phyloP scores from a whole-genome alignment of 2,113 vertebrate species.

The Anthoscopus minutus region DNA sequence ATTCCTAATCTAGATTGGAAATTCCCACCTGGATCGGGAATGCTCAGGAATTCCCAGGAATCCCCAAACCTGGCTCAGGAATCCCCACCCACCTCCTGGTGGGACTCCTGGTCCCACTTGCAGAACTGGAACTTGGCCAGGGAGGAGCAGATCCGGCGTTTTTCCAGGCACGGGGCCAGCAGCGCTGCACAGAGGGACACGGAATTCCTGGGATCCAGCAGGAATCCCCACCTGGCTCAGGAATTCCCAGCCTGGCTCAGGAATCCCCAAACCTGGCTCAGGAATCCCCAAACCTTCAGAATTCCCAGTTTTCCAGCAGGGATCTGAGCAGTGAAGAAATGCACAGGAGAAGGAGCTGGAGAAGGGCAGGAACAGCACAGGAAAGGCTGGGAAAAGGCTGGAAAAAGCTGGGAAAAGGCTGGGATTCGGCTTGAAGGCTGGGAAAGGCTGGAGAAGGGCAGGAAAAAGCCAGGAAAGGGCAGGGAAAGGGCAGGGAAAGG shows the following conservation, averaged over 20 bases:
- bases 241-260: background rate
- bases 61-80: background rate
- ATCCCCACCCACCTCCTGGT: constrained; percentile 75
- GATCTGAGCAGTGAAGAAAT: background rate
- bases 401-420: no score
- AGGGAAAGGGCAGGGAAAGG: no score
- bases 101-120: constrained; percentile 75
- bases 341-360: background rate
- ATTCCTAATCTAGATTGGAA: background rate
- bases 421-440: no score
- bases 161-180: constrained; percentile 73
- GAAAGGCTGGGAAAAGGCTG: no score
- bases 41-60: background rate
- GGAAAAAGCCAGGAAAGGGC: no score
- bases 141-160: constrained; percentile 83
- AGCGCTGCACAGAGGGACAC: constrained; percentile 54
- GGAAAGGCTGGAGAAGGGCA: background rate
- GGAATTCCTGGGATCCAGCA: background rate
- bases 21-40: background rate
- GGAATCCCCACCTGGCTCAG: background rate
- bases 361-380: background rate
- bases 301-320: background rate
- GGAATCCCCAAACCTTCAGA: background rate
- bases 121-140: constrained; percentile 87
- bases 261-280: background rate